phyloP scores from a whole-genome alignment of 2,113 vertebrate species.

The Rhabdornis inornatus region DNA sequence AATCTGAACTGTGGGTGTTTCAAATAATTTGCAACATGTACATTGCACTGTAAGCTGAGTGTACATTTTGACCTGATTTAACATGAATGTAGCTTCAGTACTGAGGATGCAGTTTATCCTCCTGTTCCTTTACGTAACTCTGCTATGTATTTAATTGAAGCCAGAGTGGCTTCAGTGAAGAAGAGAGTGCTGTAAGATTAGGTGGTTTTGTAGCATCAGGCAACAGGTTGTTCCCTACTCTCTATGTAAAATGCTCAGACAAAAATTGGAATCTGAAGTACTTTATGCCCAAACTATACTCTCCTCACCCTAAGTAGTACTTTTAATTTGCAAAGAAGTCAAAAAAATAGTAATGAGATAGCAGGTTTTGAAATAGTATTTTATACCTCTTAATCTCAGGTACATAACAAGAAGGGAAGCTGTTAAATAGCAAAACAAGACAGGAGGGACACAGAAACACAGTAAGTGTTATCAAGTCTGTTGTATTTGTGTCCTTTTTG shows the following conservation, averaged over 20 bases:
- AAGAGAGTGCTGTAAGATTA: neutral
- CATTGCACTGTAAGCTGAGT: neutral
- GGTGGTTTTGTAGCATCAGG: neutral
- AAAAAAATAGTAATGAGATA: constrained; percentile 59
- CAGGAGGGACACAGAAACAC: constrained; percentile 69
- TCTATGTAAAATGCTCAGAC: neutral
- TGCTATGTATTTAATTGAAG: neutral
- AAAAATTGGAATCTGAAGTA: neutral
- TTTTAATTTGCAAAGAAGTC: constrained; percentile 38
- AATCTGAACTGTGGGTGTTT: neutral
- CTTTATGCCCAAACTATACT: neutral
- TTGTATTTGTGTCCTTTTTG: constrained; percentile 69
- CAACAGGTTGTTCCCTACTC: neutral
- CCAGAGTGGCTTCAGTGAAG: neutral
- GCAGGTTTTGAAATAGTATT: constrained; percentile 75
- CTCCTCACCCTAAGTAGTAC: neutral
- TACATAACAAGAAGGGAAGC: constrained; percentile 69
- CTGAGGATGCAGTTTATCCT: neutral
- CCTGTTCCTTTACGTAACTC: neutral
- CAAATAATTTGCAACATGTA: neutral
- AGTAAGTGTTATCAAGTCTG: constrained; percentile 65
- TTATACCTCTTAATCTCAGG: constrained; percentile 75
- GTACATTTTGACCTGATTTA: neutral
- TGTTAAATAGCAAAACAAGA: constrained; percentile 74
- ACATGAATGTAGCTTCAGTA: neutral